Percentiles rank a stretch among this genome's conserved stretches.
Conservation (phyloP, 2,113 vertebrate species). For the Marmota flaviventris region DNA sequence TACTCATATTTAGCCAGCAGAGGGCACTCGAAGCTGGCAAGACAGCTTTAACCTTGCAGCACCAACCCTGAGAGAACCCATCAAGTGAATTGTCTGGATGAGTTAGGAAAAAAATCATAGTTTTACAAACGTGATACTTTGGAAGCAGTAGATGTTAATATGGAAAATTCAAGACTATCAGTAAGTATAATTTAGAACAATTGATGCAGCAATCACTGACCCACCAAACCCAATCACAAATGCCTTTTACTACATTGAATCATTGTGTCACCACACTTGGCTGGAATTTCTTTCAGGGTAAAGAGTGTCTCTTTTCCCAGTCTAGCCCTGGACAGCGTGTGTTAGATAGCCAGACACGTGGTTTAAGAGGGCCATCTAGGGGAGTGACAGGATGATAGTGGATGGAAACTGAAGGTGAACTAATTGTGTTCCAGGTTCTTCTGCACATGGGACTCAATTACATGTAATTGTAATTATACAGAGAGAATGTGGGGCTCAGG, state of each 20-base stretch:
- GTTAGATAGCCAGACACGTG: neutral
- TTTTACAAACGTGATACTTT: neutral
- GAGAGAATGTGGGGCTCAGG: neutral
- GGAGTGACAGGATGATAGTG: neutral
- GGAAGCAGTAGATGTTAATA: neutral
- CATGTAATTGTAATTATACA: neutral
- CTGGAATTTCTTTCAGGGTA: neutral
- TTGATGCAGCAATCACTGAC: neutral
- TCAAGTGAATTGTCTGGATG: neutral
- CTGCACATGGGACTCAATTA: neutral
- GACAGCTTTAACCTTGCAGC: neutral
- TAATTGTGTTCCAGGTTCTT: neutral
- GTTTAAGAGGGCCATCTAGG: neutral
- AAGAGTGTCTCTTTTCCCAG: neutral
- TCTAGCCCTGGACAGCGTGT: too few relatives aligned
- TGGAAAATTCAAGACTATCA: neutral
- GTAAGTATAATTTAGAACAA: neutral
- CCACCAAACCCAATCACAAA: neutral
- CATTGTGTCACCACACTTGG: too few relatives aligned
- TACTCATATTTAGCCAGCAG: constrained; percentile 48
- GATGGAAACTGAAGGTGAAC: neutral
- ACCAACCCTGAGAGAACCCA: neutral
- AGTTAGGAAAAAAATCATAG: neutral
- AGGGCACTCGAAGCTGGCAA: constrained; percentile 54
- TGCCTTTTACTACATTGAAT: neutral